Evolutionary conservation across 1,140 invertebrate genomes (phyloP).

Genomic region (Ephestia elutella): DNA sequence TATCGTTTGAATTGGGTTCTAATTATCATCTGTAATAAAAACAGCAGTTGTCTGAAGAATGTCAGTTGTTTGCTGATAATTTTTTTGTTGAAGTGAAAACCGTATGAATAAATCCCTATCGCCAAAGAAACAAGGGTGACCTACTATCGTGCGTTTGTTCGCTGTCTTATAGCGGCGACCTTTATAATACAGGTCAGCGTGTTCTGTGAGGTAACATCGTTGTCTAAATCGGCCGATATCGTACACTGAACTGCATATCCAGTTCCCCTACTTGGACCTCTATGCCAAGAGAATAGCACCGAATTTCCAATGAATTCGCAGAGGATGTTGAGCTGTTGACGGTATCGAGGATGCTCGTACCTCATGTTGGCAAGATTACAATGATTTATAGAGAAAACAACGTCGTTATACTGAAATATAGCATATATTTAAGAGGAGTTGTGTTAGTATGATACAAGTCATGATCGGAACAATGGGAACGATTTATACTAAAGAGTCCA

Average conservation of each 20-base stretch:
- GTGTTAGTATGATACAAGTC: not conserved
- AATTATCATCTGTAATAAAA: too few species aligned
- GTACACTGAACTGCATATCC: too few species aligned
- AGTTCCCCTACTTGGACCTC: too few species aligned
- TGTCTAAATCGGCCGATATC: conserved; percentile 17
- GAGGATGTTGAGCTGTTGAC: too few species aligned
- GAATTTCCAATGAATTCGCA: too few species aligned
- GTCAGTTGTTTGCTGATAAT: too few species aligned
- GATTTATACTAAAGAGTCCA: not conserved
- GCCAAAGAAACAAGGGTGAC: not conserved
- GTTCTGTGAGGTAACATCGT: conserved; percentile 26
- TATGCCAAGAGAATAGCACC: too few species aligned
- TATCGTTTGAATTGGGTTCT: too few species aligned
- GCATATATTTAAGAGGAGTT: not conserved
- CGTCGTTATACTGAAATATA: conserved; percentile 2
- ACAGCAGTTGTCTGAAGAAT: too few species aligned
- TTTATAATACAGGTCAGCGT: conserved; percentile 36
- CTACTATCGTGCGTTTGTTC: conserved; percentile 8
- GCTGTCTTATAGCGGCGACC: conserved; percentile 33
- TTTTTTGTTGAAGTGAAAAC: not conserved
- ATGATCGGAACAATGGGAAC: not conserved
- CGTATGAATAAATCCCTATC: not conserved
- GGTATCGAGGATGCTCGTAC: not conserved
- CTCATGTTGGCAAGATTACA: conserved; percentile 4
- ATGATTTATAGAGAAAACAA: conserved; percentile 2